Base-by-base conservation (phyloP, 1,140 invertebrate genomes). In the Maconellicoccus hirsutus region DNA sequence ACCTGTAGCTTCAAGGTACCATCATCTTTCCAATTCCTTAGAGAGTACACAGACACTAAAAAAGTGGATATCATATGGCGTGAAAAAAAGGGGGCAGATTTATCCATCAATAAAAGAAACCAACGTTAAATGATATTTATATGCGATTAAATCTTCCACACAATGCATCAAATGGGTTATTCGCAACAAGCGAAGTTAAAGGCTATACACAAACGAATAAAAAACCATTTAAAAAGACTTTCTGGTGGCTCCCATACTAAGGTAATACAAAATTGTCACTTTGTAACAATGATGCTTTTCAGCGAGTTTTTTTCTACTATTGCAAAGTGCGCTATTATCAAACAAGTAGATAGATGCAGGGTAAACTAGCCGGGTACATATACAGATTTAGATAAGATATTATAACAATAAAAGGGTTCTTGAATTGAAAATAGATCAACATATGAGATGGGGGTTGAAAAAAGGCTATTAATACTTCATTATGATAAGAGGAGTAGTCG, bases 331-430 rank as follows among this genome's bases (percentile, higher is more conserved):
- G 21, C 16, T 66, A 25, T 16, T 26, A 66, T 66, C 25, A 23
- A 66, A 23, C 61, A 66, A 66, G 61, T 66, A 66, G 61, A 22
- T 66, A 66, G 21, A 16, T 66, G 25, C 10, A 66, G 10, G 4
- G 25, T 14, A 10, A 66, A 19, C 61, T n/a, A n/a, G n/a, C n/a
- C n/a, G n/a, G 42, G 2, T 52, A 4, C n/a, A 16, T 52, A 52
- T 16, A 66, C 61, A 66, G 61, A 66, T 66, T 66, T 66, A 66
- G 61, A 66, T 66, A 66, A 66, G 25, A 66, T 26, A 66, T 66
- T 66, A 66, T 66, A 25, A 4, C 61, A 66, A 16, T 66, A 66
- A 66, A n/a, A 66, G 61, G 61, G 61, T 66, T 66, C 21, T 66
- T 66, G 21, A 25, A 25, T 66, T 66, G 22, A 66, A 66, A 66